phyloP scores from a whole-genome alignment of 2,113 vertebrate genomes.

The Taurulus bubalis region DNA sequence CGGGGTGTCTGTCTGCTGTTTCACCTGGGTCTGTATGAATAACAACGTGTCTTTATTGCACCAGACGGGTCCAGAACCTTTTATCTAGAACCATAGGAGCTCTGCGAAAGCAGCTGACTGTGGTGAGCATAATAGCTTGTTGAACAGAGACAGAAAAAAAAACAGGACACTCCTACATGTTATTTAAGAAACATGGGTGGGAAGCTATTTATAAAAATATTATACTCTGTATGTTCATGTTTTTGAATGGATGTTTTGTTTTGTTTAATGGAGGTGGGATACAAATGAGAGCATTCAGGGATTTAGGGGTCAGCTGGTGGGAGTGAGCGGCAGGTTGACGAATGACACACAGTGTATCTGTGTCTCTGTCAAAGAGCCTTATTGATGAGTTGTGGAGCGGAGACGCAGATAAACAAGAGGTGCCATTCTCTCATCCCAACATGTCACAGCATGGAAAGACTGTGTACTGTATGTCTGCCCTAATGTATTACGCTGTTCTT shows the following conservation, averaged over 20 bases:
- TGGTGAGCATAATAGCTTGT: not conserved
- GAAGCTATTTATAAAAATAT: conserved; percentile 14
- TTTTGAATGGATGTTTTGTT: conserved; percentile 53
- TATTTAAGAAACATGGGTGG: conserved; percentile 8
- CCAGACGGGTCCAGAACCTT: conserved; percentile 10
- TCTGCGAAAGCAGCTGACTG: not conserved
- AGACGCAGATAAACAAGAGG: conserved; percentile 63
- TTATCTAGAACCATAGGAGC: conserved; percentile 10
- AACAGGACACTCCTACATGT: not conserved
- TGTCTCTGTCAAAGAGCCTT: conserved; percentile 61
- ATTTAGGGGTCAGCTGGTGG: conserved; percentile 37
- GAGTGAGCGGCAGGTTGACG: conserved; percentile 42
- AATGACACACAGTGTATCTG: conserved; percentile 45
- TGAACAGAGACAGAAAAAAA: not conserved
- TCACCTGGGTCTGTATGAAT: conserved; percentile 49
- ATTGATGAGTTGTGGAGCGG: conserved; percentile 55
- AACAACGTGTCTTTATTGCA: conserved; percentile 36
- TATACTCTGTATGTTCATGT: not conserved
- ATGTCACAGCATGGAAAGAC: conserved; percentile 60
- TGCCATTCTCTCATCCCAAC: conserved; percentile 60
- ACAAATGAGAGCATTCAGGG: not conserved
- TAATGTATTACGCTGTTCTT: conserved; percentile 58
- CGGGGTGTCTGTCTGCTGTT: conserved; percentile 54
- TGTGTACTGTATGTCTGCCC: conserved; percentile 49
- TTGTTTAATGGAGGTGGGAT: conserved; percentile 27